Evolutionary conservation across 2,113 vertebrate genomes (phyloP), one percentile per base, ranked within the genome.

Genomic region (Tragelaphus strepsiceros): DNA sequence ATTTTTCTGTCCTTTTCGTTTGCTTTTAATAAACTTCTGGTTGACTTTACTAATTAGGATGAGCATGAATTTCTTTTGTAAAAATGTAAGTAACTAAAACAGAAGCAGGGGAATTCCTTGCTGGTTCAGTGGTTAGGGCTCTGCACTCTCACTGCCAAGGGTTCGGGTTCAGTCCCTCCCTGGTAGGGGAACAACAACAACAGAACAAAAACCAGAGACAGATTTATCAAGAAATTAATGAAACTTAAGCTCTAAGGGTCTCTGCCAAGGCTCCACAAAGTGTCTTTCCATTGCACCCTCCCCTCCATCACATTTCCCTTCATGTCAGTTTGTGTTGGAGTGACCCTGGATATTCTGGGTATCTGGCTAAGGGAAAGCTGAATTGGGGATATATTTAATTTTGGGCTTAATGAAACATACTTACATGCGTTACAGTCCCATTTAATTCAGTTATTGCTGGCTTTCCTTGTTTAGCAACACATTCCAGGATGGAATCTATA

Each of bases 401-500:
- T 96, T 30, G 88, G 54, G 21, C 43, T 92, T 94, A 67, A 77
- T 67, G 71, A 82, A 82, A 86, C 77, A 7, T 21, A 88, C 49
- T 88, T 61, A 62, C 67, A 84, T 58, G 64, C 17, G 32, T 46
- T 35, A 16, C 7, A 32, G 43, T 74, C 64, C 92, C 46, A 92
- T 61, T 90, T 91, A 96, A 71, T 86, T 43, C 81, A 90, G 56
- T 91, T 96, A 82, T 53, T 92, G 88, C 46, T 64, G 51, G 28
- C 46, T 94, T 43, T 93, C 58, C 94, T 82, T 93, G 35, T 89
- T 64, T 64, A 92, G 35, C 58, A 88, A 71, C 28, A 87, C 58
- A 91, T 89, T 96, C 39, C 16, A 51, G 91, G 49, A 96, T 78
- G 53, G 82, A 61, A 94, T 74, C 19, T 17, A 32, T n/a, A 82